Percentiles rank a stretch among this genome's conserved stretches.
Evolutionary conservation across 2,888 invertebrate genomes (phyloP).

Genomic region (Rhagonycha fulva): DNA sequence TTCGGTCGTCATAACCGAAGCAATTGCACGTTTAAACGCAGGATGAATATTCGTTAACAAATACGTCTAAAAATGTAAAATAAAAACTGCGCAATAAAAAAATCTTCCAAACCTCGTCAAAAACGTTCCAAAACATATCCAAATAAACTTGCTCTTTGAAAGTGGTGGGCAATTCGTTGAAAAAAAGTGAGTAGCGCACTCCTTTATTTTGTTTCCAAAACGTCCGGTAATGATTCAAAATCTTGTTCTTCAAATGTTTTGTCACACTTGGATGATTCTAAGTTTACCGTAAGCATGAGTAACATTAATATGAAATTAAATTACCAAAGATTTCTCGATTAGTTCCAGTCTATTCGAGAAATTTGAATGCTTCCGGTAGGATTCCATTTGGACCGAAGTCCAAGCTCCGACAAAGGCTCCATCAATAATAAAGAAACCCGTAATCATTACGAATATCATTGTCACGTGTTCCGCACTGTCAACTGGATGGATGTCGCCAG

Average conservation of each 20-base stretch:
- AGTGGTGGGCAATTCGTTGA: conserved; percentile 26
- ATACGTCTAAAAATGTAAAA: conserved; percentile 25
- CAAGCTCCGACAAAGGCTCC: conserved; percentile 36
- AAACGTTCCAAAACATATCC: conserved; percentile 37
- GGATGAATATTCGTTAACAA: conserved; percentile 27
- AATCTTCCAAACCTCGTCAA: conserved; percentile 30
- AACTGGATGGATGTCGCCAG: conserved; percentile 23
- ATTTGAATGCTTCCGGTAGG: conserved; percentile 29
- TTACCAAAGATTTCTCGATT: conserved; percentile 20
- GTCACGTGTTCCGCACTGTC: conserved; percentile 23
- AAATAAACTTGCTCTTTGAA: conserved; percentile 32
- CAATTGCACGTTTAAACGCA: conserved; percentile 35
- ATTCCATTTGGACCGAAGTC: conserved; percentile 35
- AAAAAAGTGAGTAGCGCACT: conserved; percentile 24
- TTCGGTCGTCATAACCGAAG: conserved; percentile 32
- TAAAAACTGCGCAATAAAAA: not conserved
- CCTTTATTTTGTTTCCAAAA: conserved; percentile 36
- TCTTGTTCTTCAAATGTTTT: conserved; percentile 25
- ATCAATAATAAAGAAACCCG: conserved; percentile 29
- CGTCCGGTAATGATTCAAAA: conserved; percentile 31
- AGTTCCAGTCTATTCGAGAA: conserved; percentile 23
- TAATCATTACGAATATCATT: conserved; percentile 26
- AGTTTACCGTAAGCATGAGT: not conserved
- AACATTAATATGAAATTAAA: not conserved
- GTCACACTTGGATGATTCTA: conserved; percentile 21